Evolutionary conservation across 2,888 invertebrate species (phyloP), one percentile per base, ranked within the genome.

Genomic region (Pandemis heparana): DNA sequence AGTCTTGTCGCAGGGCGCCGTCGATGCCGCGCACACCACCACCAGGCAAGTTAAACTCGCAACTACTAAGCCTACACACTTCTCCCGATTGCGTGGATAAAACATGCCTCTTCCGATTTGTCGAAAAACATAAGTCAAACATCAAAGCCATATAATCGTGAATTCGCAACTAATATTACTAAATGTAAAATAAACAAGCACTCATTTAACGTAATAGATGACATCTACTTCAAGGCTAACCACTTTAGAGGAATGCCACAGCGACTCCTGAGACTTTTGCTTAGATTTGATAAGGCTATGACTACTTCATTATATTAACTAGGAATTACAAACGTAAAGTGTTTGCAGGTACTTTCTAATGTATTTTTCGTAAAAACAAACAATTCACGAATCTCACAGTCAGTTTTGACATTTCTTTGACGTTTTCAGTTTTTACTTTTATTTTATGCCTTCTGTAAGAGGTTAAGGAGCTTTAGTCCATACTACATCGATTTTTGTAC

Each of bases 1-100:
- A 76, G 97, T 96, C 85, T 97, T 97, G 95, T 98, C 97, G 94
- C 98, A 98, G 79, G 97, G 96, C 78, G 96, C 95, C 74, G 94
- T 92, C 79, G 92, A 92, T 77, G 94, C 94, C 80, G 92, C 90
- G 84, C 94, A 94, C 79, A 93, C 83, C 67, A 93, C 93, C 77
- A 89, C 89, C 77, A 94, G 85, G 80, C 91, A 94, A 84, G 89
- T 89, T 92, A 94, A 94, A 84, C 91, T 89, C 84, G 93, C 87
- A 78, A 93, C 88, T 83, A 94, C 89, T 89, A 94, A 89, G 86
- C 94, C 90, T 85, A 89, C 94, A 82, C 92, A 89, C 91, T 94
- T 94, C 89, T 92, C 90, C 88, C 92, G 91, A 87, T 91, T 88
- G 77, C 92, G 93, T 94, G 91, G 91, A 83, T 92, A 91, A 92